Base-by-base conservation (phyloP, 2,113 vertebrate genomes). In the Acrocephalus kingi region DNA sequence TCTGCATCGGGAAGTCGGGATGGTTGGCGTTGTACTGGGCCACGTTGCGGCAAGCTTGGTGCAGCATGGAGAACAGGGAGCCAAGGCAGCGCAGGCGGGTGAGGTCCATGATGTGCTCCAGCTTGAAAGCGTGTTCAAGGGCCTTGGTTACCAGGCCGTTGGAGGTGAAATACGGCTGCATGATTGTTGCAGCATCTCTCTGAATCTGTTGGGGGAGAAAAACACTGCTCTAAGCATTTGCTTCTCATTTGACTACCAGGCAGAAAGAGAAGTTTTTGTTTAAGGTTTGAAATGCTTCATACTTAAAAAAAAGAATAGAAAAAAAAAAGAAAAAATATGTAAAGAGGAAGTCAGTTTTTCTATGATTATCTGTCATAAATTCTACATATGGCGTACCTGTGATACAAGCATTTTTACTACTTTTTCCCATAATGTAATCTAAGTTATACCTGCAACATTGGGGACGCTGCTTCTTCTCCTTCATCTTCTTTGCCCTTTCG, bases 51-150 rank as follows among this genome's bases (percentile, higher is more conserved):
- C 99, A 99, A 62, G 99, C 99, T 95, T 99, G 99, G 97, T 99
- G 99, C 97, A 99, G 61, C 99, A 99, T 99, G 91, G 99, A 99
- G 98, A 99, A 99, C 61, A 99, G 98, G 0, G 99, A 99, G 35
- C 99, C 99, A 48, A 99, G 91, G 89, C 99, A 99, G 94, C 99
- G 99, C 92, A 99, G 97, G 33, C 99, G 99, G 0, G 99, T 99
- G 84, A 99, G 99, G 96, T 99, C 99, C 99, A 99, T 99, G 63
- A 99, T 99, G 97, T 99, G 99, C 97, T 99, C 99, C 97, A 99
- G 97, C 95, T 99, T 99, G 75, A 99, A 99, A 37, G 99, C 99
- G 5, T 99, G 99, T 48, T 99, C 99, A 24, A 99, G 98, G 2
- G 99, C 99, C 96, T 99, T 99, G 96, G 98, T 99, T 66, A 99